Conservation (phyloP, 64 coral and sea anemone genomes). For the Actinia tenebrosa region DNA sequence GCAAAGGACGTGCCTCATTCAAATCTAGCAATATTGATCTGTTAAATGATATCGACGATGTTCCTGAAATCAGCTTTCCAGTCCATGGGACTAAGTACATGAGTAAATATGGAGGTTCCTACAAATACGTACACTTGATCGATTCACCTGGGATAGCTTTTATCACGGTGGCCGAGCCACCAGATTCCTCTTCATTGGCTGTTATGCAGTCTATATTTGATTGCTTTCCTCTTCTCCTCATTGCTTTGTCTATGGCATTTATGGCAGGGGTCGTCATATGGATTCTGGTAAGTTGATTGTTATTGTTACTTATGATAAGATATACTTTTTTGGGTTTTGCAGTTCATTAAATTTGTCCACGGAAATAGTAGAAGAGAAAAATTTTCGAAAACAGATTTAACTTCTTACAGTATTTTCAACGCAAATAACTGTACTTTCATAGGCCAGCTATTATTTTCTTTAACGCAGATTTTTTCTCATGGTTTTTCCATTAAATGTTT, state of each 20-base stretch:
- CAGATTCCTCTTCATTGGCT: not conserved
- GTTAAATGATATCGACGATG: conserved; percentile 39
- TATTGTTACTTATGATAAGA: no score
- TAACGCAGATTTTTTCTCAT: no score
- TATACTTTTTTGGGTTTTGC: no score
- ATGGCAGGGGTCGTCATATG: conserved; percentile 55
- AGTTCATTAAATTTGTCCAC: no score
- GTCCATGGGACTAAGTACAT: conserved; percentile 49
- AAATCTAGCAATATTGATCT: conserved; percentile 24
- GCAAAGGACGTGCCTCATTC: not conserved
- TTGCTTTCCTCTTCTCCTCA: conserved; percentile 29
- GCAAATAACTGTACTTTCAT: not conserved
- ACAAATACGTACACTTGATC: conserved; percentile 44
- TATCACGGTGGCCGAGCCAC: conserved; percentile 13
- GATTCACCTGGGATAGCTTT: conserved; percentile 56
- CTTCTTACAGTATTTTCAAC: no score
- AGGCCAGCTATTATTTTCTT: no score
- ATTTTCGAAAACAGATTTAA: no score
- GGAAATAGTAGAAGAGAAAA: no score
- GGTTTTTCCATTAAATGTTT: not conserved
- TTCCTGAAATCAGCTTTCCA: conserved; percentile 63
- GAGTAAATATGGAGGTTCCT: conserved; percentile 1
- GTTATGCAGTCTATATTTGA: conserved; percentile 24
- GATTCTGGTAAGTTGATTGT: conserved; percentile 40
- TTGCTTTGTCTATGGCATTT: conserved; percentile 27